These are phyloP conservation scores for Onychomys arenicola DNA, from an alignment of 2,797 vertebrate species.

Conservation along the genomic window DNA sequence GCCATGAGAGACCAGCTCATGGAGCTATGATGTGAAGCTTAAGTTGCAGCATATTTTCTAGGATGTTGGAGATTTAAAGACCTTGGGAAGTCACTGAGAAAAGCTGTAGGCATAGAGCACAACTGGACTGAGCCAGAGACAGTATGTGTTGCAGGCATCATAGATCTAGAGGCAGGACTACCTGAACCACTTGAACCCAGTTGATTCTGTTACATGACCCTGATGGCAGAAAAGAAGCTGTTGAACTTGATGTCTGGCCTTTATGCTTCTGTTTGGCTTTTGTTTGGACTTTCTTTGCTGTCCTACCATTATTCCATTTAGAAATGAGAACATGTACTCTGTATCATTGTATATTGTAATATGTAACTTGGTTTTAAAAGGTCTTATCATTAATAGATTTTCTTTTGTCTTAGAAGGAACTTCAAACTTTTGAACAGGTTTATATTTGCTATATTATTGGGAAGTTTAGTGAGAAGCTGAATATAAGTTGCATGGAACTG, in stretches of 20 bases:
- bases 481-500: background rate
- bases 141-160: no score
- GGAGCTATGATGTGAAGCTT: background rate
- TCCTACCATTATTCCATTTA: no score
- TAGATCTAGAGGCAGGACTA: background rate
- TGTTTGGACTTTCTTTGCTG: background rate
- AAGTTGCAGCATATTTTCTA: no score
- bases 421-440: background rate
- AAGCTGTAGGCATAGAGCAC: background rate
- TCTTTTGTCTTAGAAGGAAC: background rate
- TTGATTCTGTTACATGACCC: background rate
- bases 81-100: background rate
- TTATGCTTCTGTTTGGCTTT: no score
- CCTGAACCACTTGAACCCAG: no score
- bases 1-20: background rate
- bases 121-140: no score
- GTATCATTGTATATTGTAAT: background rate
- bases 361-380: background rate
- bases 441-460: background rate
- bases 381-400: background rate
- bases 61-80: no score
- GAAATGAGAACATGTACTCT: background rate
- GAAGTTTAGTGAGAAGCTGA: background rate
- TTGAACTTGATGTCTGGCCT: background rate
- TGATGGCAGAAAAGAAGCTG: background rate